These are phyloP conservation scores for Gymnocheta viridis DNA, from an alignment of 2,888 invertebrate genomes.

Conservation along the genomic window DNA sequence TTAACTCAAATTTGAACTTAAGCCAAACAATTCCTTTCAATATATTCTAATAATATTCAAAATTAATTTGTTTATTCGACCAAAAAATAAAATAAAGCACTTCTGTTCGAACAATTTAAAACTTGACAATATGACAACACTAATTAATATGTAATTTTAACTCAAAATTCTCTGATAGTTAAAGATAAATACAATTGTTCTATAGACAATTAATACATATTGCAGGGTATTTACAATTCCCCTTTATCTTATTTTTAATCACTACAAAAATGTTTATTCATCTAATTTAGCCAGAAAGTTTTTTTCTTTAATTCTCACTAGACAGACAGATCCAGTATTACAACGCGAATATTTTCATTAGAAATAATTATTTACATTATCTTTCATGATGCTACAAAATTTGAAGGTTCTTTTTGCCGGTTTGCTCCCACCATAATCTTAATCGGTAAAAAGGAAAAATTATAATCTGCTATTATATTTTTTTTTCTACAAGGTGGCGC, in stretches of 20 bases:
- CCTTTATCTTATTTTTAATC: not conserved
- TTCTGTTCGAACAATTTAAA: too few species aligned
- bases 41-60: too few species aligned
- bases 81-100: too few species aligned
- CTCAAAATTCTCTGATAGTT: not conserved
- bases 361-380: conserved; percentile 49
- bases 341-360: conserved; percentile 12
- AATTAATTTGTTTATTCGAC: too few species aligned
- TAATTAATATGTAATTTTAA: too few species aligned
- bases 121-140: too few species aligned
- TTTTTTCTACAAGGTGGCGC: not conserved
- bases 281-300: conserved; percentile 9
- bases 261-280: conserved; percentile 24
- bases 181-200: not conserved
- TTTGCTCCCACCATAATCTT: conserved; percentile 41
- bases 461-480: not conserved
- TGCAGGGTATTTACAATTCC: conserved; percentile 12
- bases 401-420: conserved; percentile 42
- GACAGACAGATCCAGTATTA: conserved; percentile 7
- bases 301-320: not conserved
- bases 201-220: not conserved
- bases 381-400: conserved; percentile 25
- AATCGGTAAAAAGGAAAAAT: not conserved
- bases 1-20: too few species aligned
- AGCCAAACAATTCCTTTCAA: too few species aligned